These are phyloP conservation scores for Drosophila nigromelanica DNA, from an alignment of 1,140 invertebrate genomes.

Conservation along the genomic window DNA sequence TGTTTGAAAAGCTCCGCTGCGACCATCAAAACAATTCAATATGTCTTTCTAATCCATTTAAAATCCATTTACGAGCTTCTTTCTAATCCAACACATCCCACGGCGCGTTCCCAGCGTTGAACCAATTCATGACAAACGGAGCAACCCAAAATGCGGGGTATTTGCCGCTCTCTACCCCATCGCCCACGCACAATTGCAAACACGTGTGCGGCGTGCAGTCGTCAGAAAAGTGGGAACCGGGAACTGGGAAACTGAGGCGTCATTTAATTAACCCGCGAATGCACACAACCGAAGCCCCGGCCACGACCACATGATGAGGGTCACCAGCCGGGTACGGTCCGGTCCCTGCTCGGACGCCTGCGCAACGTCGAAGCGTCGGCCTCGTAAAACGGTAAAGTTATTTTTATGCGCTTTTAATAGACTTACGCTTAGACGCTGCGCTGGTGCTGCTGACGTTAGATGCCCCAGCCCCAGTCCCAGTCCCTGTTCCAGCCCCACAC, in stretches of 20 bases:
- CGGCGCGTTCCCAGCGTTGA: constrained; percentile 32
- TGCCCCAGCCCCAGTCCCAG: not conserved
- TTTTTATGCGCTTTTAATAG: constrained; percentile 83
- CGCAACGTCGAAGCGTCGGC: constrained; percentile 32
- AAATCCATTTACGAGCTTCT: constrained; percentile 63
- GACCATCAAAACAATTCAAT: constrained; percentile 24
- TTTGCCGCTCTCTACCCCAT: constrained; percentile 2
- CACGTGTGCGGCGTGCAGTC: constrained; percentile 72
- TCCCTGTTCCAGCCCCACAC: not conserved
- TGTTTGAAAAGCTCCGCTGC: constrained; percentile 5
- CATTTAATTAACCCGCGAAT: constrained; percentile 77
- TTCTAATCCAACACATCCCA: constrained; percentile 56
- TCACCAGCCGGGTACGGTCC: constrained; percentile 4
- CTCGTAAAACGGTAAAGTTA: constrained; percentile 76
- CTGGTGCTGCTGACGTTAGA: constrained; percentile 14
- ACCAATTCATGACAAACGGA: constrained; percentile 30
- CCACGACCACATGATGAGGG: constrained; percentile 59
- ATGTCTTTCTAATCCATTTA: constrained; percentile 41
- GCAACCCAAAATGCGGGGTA: constrained; percentile 16
- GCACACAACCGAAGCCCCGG: constrained; percentile 39
- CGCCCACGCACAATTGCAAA: constrained; percentile 59
- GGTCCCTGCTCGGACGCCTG: constrained; percentile 24
- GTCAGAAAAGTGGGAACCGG: constrained; percentile 25
- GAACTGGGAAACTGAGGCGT: constrained; percentile 51
- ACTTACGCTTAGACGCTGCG: constrained; percentile 62